Conservation (phyloP, 2,113 vertebrate genomes). For the Corynorhinus townsendii region DNA sequence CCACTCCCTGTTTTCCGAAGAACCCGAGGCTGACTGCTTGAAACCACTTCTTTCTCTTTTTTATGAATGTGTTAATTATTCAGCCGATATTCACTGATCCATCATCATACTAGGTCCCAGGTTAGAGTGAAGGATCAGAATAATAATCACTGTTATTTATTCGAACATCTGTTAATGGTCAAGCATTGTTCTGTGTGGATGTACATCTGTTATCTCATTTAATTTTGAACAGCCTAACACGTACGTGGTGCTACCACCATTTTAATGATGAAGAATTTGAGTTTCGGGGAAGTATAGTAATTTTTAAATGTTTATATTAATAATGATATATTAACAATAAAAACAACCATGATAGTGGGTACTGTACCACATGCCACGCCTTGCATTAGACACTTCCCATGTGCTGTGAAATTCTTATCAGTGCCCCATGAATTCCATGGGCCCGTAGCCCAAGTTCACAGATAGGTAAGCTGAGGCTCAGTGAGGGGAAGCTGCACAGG, state of each 20-base stretch:
- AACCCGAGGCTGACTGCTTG: neutral
- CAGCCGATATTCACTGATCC: constrained; percentile 20
- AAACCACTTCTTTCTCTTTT: neutral
- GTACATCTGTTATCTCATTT: constrained; percentile 20
- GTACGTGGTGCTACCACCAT: neutral
- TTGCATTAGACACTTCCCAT: neutral
- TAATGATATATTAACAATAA: neutral
- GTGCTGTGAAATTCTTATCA: neutral
- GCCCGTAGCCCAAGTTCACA: neutral
- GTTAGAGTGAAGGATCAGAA: constrained; percentile 36
- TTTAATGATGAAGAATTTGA: neutral
- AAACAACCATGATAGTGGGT: neutral
- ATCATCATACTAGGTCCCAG: neutral
- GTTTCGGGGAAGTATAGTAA: neutral
- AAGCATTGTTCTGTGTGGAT: neutral
- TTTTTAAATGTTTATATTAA: neutral
- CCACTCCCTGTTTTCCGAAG: neutral
- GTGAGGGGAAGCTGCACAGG: too few species aligned
- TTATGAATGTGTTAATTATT: constrained; percentile 23
- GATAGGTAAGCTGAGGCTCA: neutral
- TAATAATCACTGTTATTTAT: neutral
- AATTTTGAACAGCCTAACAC: constrained; percentile 5
- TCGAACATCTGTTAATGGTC: neutral
- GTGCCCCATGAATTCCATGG: neutral
- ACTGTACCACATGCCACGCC: neutral